Evolutionary conservation across 2,888 invertebrate genomes (phyloP), one percentile per base, ranked within the genome.

Genomic region (Teleogryllus oceanicus): DNA sequence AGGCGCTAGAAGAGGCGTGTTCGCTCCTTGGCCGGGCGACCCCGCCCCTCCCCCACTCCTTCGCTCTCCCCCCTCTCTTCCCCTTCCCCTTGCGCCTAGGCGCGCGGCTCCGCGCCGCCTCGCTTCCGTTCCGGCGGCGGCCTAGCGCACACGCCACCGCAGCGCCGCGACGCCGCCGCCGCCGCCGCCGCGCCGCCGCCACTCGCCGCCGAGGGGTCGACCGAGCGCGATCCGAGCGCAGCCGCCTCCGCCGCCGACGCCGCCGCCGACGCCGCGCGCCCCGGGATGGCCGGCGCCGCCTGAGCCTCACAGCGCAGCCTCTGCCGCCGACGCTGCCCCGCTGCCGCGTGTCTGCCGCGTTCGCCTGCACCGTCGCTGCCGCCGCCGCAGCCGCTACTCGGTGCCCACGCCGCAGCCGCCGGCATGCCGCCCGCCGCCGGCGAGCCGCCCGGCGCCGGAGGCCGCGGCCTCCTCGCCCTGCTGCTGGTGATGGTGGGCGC

Each of bases 391-490:
- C 24, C 24, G 62, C 62, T 62, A 3, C 18, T 62, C 62, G 13
- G 62, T 62, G 62, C 62, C 18, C 62, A 62, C 62, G 62, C 62
- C 49, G 37, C 10, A 24, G 49, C 37, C 37, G 77, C 80, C 49
- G 80, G 79, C 76, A 74, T 77, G 80, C 78, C 49, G 74, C 49
- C n/a, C 62, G 76, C 75, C 77, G 80, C 80, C 49, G 80, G 79
- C 76, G 50, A 74, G 80, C 78, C 49, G 74, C 49, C n/a, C 62
- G 76, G 79, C n/a, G 75, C 51, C 81, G 78, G 49, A 21, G 51
- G 50, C 74, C 50, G 24, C 77, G 81, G 37, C 75, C 78, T 78
- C 75, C 8, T 77, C 51, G 78, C 76, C 74, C 62, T 77, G 75
- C 11, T 77, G 62, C 18, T 24, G 12, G 76, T 80, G 79, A 78